Evolutionary conservation across 2,113 vertebrate genomes (phyloP).

Genomic region (Hyla sarda): DNA sequence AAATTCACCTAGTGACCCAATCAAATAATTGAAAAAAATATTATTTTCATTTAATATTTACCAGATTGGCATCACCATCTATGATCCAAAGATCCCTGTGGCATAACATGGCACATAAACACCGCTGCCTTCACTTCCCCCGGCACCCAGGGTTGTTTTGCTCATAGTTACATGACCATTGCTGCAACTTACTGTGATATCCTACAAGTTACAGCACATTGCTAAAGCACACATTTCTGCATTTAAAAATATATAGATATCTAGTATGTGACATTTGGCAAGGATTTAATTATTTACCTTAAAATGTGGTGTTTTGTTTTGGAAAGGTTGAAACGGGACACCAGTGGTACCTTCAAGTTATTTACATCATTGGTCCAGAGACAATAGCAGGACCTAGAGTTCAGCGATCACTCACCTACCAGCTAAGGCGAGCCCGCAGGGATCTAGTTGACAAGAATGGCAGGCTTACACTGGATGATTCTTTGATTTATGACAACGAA

Average conservation of each 20-base stretch:
- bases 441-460: conserved; percentile 79
- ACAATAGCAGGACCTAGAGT: conserved; percentile 80
- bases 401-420: conserved; percentile 80
- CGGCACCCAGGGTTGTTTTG: too few species aligned
- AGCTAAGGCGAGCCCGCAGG: conserved; percentile 74
- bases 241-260: neutral
- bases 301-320: neutral
- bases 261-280: neutral
- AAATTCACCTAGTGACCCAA: too few species aligned
- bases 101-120: too few species aligned
- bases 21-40: too few species aligned
- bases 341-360: conserved; percentile 98
- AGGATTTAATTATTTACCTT: neutral
- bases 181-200: too few species aligned
- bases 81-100: too few species aligned
- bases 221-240: neutral
- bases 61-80: too few species aligned
- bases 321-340: conserved; percentile 95
- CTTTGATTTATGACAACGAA: conserved; percentile 94
- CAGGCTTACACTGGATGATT: conserved; percentile 79
- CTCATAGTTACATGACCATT: too few species aligned
- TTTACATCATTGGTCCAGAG: conserved; percentile 92
- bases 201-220: too few species aligned
- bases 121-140: too few species aligned
- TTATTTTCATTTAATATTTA: too few species aligned